Base-by-base conservation (phyloP, 2,797 vertebrate genomes). In the Emydoidea blandingii region DNA sequence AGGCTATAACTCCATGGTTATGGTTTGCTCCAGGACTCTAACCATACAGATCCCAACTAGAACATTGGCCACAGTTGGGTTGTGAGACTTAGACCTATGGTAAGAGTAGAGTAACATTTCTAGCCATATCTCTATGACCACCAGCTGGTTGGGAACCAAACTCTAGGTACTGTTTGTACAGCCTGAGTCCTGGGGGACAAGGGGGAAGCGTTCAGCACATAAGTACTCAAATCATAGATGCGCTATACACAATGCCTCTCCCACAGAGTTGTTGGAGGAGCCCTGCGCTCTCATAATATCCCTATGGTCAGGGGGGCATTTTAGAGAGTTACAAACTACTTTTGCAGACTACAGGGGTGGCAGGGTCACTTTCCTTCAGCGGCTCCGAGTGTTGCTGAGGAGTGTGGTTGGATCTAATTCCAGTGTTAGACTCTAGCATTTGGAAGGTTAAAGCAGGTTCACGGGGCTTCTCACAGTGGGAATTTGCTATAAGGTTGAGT, bases 401-500 rank as follows among this genome's bases (percentile, higher is more conserved):
- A 50, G 50, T 15, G 50, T 50, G 50, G 50, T 86, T 57, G 41
- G 80, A 90, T 94, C 87, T 86, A 84, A 62, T 89, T 86, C 54
- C 37, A 72, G 19, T 47, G 50, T 3, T 94, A 88, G 37, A 79
- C 89, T 93, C 90, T 79, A 96, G 31, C 81, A 56, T 81, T 88
- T 74, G 25, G 74, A 85, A 87, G 89, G 93, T 87, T 89, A 91
- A 91, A 95, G 44, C 68, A 92, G 31, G 81, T 34, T 15, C 81
- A 72, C 87, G 80, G 83, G 81, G 87, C 62, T 86, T 86, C 91
- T 97, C 44, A 5, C 81, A 94, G 81, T 85, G 89, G 59, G 95
- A 94, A 89, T 91, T 79, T 2, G 29, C 54, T 87, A 41, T 81
- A 94, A 93, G 89, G 94, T 74, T 94, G 88, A 82, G 86, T 89